phyloP scores from a whole-genome alignment of 2,888 invertebrate species.

The Acleris sparsana region DNA sequence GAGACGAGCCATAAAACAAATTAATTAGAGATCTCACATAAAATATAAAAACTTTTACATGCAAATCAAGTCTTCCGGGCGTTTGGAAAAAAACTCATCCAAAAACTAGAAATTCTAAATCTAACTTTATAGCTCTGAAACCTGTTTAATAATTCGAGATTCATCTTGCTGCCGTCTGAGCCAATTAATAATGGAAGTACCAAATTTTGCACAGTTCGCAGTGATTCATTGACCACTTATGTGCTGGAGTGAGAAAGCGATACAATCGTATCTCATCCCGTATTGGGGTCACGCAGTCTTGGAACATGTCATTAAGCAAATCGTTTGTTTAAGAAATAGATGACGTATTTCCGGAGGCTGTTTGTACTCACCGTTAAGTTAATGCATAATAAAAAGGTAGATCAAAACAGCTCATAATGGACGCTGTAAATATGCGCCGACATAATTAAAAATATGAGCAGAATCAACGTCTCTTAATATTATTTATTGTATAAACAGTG shows the following conservation, averaged over 20 bases:
- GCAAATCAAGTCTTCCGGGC: conserved; percentile 53
- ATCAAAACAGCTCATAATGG: conserved; percentile 39
- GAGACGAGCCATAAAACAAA: conserved; percentile 53
- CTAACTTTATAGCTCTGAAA: conserved; percentile 9
- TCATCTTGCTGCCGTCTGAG: conserved; percentile 17
- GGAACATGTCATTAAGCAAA: conserved; percentile 29
- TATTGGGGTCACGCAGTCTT: conserved; percentile 22
- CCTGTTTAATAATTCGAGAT: conserved; percentile 27
- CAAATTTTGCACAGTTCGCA: conserved; percentile 20
- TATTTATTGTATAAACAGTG: conserved; percentile 57
- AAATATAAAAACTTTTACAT: conserved; percentile 56
- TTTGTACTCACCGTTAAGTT: conserved; percentile 26
- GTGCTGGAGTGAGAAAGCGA: not conserved
- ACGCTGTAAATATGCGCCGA: conserved; percentile 27
- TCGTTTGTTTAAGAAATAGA: conserved; percentile 26
- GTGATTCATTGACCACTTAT: conserved; percentile 23
- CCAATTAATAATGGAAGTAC: conserved; percentile 22
- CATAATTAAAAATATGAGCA: conserved; percentile 45
- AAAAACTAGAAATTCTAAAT: conserved; percentile 36
- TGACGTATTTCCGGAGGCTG: conserved; percentile 30
- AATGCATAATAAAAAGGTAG: conserved; percentile 29
- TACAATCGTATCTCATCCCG: conserved; percentile 18
- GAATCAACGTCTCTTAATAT: conserved; percentile 54
- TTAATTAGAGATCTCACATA: conserved; percentile 56
- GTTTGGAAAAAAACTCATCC: conserved; percentile 45